A percentile compares a stretch with the other conserved stretches of the same genome.
Evolutionary conservation across 2,888 invertebrate genomes (phyloP).

Genomic region (Chamaedrilus cognettii): DNA sequence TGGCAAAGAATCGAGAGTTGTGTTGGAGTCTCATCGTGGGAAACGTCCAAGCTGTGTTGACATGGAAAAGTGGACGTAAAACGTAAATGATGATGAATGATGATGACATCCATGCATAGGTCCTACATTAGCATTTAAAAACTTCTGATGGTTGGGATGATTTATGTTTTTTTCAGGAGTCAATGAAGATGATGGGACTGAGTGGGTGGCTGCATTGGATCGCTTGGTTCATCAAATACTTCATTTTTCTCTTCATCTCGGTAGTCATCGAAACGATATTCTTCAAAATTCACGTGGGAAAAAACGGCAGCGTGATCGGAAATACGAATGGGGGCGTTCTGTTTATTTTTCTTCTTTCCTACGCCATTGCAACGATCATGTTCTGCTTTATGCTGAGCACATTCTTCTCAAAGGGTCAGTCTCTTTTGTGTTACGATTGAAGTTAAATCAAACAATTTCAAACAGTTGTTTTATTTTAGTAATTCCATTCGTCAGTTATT

Average conservation of each 20-base stretch:
- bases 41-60: too few relatives aligned
- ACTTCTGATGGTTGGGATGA: too few relatives aligned
- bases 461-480: too few relatives aligned
- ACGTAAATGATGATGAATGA: too few relatives aligned
- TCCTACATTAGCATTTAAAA: too few relatives aligned
- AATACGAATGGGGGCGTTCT: constrained; percentile 70
- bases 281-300: constrained; percentile 41
- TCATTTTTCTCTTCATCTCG: constrained; percentile 70
- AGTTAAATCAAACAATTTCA: too few relatives aligned
- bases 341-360: constrained; percentile 73
- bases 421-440: too few relatives aligned
- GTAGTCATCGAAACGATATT: constrained; percentile 61
- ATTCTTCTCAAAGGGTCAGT: constrained; percentile 76
- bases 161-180: constrained; percentile 67
- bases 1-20: too few relatives aligned
- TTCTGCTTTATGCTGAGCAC: constrained; percentile 80
- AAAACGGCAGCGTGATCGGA: constrained; percentile 67
- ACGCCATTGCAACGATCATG: constrained; percentile 71
- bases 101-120: constrained; percentile 30
- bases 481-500: too few relatives aligned
- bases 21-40: too few relatives aligned
- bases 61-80: too few relatives aligned
- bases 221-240: constrained; percentile 82
- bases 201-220: constrained; percentile 82
- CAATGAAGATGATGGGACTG: constrained; percentile 91